Evolutionary conservation across 92 coral and sea anemone species (phyloP), one percentile per base, ranked within the genome.

Genomic region (Pocillopora meandrina): DNA sequence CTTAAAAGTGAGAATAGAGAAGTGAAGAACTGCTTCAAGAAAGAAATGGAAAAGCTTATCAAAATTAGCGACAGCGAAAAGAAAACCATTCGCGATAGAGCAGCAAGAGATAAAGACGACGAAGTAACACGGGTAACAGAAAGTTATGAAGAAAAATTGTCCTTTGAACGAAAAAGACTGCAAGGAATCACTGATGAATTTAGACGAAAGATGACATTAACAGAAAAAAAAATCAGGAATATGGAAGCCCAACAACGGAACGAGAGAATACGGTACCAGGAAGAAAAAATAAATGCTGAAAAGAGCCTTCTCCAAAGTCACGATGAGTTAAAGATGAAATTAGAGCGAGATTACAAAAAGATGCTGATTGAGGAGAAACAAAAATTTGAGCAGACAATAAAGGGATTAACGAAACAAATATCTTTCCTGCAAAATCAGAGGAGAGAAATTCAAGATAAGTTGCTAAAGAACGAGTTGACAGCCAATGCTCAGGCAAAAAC

Each of bases 401-500:
- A 84, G 57, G 88, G 86, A 3, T 87, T 94, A 60, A 88, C 89
- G 16, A 82, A 81, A 72, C 98, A 94, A 87, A 92, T 94, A 31
- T 64, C 93, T 26, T 88, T 87, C 76, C 84, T 94, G 78, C 95
- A 94, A 74, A 93, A 94, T 69, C 95, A 94, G 66, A 88, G 98
- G 64, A 90, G 82, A 80, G 91, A 91, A 78, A 94, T 94, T 62
- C 98, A 94, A 81, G 79, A 74, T 26, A 94, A 87, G 79, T 77
- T 94, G 42, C 83, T 87, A 5, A 87, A 75, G 77, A 88, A 85
- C 63, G 93, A 87, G 47, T 13, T 69, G 12, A 70, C 42, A 1
- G 87, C 84, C 13, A 84, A 87, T 36, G 34, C 76, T 47, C 57
- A 55, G 5, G 75, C 63, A 21, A 85, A 68, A 65, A 65, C 78